Evolutionary conservation across 2,113 vertebrate species (phyloP), one percentile per base, ranked within the genome.

Genomic region (Larimichthys polyactis): DNA sequence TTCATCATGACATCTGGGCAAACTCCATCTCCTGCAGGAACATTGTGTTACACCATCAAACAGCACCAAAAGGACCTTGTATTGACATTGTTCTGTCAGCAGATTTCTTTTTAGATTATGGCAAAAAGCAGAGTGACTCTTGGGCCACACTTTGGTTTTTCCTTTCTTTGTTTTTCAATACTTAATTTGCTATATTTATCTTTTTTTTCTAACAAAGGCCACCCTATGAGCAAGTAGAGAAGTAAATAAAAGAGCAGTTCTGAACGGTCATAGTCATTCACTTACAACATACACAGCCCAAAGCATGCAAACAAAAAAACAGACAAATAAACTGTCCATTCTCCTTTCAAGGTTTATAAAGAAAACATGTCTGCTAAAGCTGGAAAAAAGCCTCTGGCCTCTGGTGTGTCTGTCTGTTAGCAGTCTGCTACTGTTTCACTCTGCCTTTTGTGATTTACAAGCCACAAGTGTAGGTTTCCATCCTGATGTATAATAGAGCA

Each of bases 391-490:
- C 27, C 49, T 10, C 44, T 12, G n/a, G 63, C 16, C 8, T 78
- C 55, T 46, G 43, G 11, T 65, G 15, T 64, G 65, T 80, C 67
- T 83, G 82, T 80, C 67, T 83, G 82, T 71, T 11, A 70, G 66
- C 72, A 40, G 32, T 40, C 58, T 8, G 46, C 72, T 59, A 16
- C 64, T 51, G 32, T 84, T 75, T 67, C 79, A 62, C 71, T 65
- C 49, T 4, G 78, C 22, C 74, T 74, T 80, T 79, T 82, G 60
- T 69, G 62, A 77, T 74, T 65, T 70, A 71, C 49, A 78, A 36
- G 72, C 71, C 79, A 71, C 68, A 75, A 87, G 55, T 79, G 48
- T 8, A 79, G 62, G 49, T 81, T 87, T 84, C 55, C 54, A 84
- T 68, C 75, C 44, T 79, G 54, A 63, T 67, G 58, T 59, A 70